Percentiles rank a stretch among this genome's conserved stretches.
These are phyloP conservation scores for Philaethria dido DNA, from an alignment of 2,888 invertebrate species.

Conservation along the genomic window DNA sequence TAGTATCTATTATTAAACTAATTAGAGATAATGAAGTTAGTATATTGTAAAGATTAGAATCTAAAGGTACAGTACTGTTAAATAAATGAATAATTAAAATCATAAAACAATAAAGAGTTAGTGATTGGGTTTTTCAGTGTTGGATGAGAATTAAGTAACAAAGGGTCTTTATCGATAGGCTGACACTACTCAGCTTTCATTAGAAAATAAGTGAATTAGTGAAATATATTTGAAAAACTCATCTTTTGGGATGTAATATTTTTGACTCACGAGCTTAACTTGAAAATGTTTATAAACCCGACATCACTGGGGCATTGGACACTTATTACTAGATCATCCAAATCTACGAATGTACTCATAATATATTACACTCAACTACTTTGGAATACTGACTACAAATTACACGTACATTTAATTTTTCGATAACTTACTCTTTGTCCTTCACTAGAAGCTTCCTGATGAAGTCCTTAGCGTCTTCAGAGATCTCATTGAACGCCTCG, in stretches of 20 bases:
- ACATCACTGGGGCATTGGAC: slow-evolving; percentile 17
- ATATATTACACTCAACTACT: slow-evolving; percentile 13
- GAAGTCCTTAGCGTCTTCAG: slow-evolving; percentile 97
- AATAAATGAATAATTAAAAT: slow-evolving; percentile 27
- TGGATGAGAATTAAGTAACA: slow-evolving; percentile 71
- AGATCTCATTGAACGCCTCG: slow-evolving; percentile 97
- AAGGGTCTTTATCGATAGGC: slow-evolving; percentile 79
- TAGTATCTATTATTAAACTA: slow-evolving; percentile 33
- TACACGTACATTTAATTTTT: neutral
- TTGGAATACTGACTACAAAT: slow-evolving; percentile 5
- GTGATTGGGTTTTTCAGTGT: slow-evolving; percentile 66
- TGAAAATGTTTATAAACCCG: slow-evolving; percentile 22
- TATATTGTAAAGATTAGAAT: slow-evolving; percentile 28
- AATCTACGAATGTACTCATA: slow-evolving; percentile 22
- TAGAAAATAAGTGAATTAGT: slow-evolving; percentile 33
- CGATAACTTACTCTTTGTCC: slow-evolving; percentile 91
- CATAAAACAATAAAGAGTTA: slow-evolving; percentile 54
- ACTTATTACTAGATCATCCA: slow-evolving; percentile 11
- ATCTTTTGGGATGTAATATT: slow-evolving; percentile 16
- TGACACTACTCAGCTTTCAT: slow-evolving; percentile 53
- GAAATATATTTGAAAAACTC: slow-evolving; percentile 23
- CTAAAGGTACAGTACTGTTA: slow-evolving; percentile 27
- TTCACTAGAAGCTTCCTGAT: slow-evolving; percentile 95
- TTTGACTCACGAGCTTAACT: slow-evolving; percentile 8
- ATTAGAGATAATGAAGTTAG: slow-evolving; percentile 28